Evolutionary conservation across 2,888 invertebrate species (phyloP).

Genomic region (Torymus texanus): DNA sequence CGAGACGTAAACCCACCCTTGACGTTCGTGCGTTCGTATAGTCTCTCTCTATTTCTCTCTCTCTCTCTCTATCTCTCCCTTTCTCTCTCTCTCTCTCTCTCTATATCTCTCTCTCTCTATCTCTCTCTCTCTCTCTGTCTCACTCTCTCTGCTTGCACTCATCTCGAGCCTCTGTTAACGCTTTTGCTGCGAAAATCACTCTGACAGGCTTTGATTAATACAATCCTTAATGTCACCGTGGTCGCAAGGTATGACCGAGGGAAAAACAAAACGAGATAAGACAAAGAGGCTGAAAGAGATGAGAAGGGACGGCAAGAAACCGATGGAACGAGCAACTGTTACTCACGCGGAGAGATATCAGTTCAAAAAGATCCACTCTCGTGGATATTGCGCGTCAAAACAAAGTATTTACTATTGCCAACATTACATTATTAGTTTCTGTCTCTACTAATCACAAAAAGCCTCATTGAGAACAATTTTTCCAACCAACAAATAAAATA

Average conservation of each 20-base stretch:
- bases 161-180: neutral
- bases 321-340: conserved; percentile 44
- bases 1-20: conserved; percentile 35
- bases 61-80: too few species aligned
- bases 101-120: too few species aligned
- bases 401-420: neutral
- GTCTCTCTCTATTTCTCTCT: too few species aligned
- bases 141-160: too few species aligned
- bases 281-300: conserved; percentile 34
- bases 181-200: conserved; percentile 63
- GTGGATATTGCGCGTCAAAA: conserved; percentile 9
- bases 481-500: too few species aligned
- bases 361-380: conserved; percentile 22
- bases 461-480: too few species aligned
- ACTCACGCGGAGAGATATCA: conserved; percentile 18
- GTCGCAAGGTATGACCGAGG: conserved; percentile 54
- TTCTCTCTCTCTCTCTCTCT: too few species aligned
- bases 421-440: too few species aligned
- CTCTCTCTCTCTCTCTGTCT: too few species aligned
- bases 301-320: conserved; percentile 40
- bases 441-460: too few species aligned
- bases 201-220: conserved; percentile 75
- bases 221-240: conserved; percentile 71
- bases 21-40: too few species aligned
- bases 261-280: conserved; percentile 44